Evolutionary conservation across 2,888 invertebrate species (phyloP), one percentile per base, ranked within the genome.

Genomic region (Torymus tubicola): DNA sequence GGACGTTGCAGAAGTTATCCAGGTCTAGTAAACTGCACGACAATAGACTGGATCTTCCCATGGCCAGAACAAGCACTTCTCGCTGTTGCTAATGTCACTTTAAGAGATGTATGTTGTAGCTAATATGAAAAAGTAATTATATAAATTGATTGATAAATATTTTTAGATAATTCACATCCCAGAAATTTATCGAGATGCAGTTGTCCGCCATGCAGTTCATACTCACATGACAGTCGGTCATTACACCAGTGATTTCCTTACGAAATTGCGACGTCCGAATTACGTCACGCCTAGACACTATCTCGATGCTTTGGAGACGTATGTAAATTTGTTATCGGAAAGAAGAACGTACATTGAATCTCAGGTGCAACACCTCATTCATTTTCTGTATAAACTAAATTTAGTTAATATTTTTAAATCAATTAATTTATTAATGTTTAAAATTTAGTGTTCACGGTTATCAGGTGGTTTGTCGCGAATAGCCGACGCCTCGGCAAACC

Each of bases 261-360:
- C 93, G 80, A 95, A 96, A 81, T 91, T 97, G 70, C 92, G 97
- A 16, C 92, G 97, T 13, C 95, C 93, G 89, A 97, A 97, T 91
- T 97, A 95, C 89, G 96, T 98, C 1, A 98, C 98, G 0, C 98
- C 98, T 0, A 97, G 97, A 86, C 97, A 98, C 88, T 98, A 96
- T 89, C 92, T 98, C 88, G 97, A 98, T 90, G 97, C 94, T 87
- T 95, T 98, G 78, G 94, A 94, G 74, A 95, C 94, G 2, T 98
- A 97, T 87, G 88, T 97, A 1, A 93, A 93, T 83, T 92, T 98
- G 52, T 91, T 98, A 61, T 94, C 95, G 83, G 95, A 96, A 86
- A 95, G 96, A 81, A 92, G 92, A 82, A 89, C 85, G 42, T 92
- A 89, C 80, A 93, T 93, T 57, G 88, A 90, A 42, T 87, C 90